Percentiles rank a stretch among this genome's conserved stretches.
These are phyloP conservation scores for Eupithecia inturbata DNA, from an alignment of 2,888 invertebrate genomes.

Conservation along the genomic window DNA sequence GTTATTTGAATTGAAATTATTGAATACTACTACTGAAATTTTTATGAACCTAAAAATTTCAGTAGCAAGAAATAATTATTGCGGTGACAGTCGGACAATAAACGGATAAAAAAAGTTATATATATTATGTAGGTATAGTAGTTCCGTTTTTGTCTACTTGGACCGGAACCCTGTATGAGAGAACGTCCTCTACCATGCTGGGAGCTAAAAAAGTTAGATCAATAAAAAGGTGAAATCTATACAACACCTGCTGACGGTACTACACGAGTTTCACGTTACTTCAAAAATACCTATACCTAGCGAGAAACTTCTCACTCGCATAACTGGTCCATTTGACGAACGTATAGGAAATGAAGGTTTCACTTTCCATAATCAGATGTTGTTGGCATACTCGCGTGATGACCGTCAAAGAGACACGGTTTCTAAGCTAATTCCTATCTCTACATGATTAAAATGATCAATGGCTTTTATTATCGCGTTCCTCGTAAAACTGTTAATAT, in stretches of 20 bases:
- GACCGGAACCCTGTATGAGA: neutral
- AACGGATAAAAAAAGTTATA: neutral
- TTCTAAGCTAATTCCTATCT: slow-evolving; percentile 35
- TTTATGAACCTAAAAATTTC: no score
- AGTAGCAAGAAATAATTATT: no score
- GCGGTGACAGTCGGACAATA: neutral
- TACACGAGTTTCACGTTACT: neutral
- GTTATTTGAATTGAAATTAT: neutral
- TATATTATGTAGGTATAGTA: no score
- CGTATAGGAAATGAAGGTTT: slow-evolving; percentile 47
- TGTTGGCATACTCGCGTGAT: slow-evolving; percentile 42
- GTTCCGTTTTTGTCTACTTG: neutral
- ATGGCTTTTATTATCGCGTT: neutral
- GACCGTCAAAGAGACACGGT: slow-evolving; percentile 33
- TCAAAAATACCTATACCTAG: slow-evolving; percentile 19
- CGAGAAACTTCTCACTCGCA: slow-evolving; percentile 36
- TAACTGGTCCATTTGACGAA: slow-evolving; percentile 37
- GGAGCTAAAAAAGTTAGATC: neutral
- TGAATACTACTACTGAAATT: no score
- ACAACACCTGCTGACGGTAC: neutral
- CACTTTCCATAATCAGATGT: slow-evolving; percentile 50
- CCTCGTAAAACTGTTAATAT: neutral
- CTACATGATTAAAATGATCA: slow-evolving; percentile 13
- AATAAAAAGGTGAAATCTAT: neutral
- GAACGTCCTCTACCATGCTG: neutral